Percentiles rank a stretch among this genome's conserved stretches.
Conservation (phyloP, 2,888 invertebrate genomes). For the Zygothrica quintamaculata region DNA sequence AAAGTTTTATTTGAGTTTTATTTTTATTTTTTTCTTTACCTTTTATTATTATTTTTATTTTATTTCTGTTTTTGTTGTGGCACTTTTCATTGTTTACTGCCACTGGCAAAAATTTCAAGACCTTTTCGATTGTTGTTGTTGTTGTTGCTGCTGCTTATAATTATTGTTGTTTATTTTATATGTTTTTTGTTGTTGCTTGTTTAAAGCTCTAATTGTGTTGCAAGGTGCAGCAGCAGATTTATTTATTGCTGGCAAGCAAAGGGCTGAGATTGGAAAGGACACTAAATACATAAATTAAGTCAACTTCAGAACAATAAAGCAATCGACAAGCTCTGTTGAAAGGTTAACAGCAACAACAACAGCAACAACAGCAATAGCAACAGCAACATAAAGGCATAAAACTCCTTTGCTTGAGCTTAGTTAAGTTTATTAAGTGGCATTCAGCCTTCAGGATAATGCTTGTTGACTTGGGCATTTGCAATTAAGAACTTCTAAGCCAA, state of each 20-base stretch:
- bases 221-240: constrained; percentile 49
- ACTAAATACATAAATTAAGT: constrained; percentile 63
- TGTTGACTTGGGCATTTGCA: constrained; percentile 21
- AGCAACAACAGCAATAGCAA: constrained; percentile 4
- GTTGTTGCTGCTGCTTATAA: constrained; percentile 19
- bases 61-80: constrained; percentile 46
- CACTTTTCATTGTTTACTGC: constrained; percentile 42
- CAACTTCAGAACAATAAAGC: constrained; percentile 37
- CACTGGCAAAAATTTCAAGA: constrained; percentile 48
- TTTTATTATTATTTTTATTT: no score
- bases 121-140: constrained; percentile 33
- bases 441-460: background rate
- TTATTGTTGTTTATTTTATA: constrained; percentile 8
- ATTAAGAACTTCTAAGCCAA: constrained; percentile 1
- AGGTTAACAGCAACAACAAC: constrained; percentile 20
- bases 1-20: constrained; percentile 62
- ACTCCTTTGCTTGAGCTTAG: constrained; percentile 14
- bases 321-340: constrained; percentile 36
- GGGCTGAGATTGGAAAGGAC: constrained; percentile 1
- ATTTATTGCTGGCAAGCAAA: constrained; percentile 1
- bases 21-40: no score
- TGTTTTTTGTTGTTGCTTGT: constrained; percentile 5
- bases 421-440: constrained; percentile 43
- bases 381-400: background rate
- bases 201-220: constrained; percentile 47